These are phyloP conservation scores for Carduelis carduelis DNA, from an alignment of 2,797 vertebrate species.

Conservation along the genomic window DNA sequence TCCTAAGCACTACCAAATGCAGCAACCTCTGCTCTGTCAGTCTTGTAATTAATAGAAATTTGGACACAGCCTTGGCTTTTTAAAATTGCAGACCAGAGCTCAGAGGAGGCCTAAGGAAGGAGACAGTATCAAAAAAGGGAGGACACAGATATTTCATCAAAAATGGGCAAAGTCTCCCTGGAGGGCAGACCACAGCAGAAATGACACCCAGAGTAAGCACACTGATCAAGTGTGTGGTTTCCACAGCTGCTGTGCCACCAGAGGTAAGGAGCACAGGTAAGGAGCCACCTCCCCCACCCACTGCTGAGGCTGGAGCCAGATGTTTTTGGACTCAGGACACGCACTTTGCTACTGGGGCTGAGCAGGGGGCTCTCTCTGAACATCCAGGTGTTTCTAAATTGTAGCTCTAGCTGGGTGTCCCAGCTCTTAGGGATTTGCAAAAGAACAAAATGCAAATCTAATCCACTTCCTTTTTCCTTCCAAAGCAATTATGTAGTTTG, in stretches of 20 bases:
- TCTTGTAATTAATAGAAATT: not conserved
- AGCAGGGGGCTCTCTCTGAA: not conserved
- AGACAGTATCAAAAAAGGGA: not conserved
- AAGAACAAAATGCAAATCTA: not conserved
- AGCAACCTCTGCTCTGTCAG: not conserved
- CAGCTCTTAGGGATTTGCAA: not conserved
- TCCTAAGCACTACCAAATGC: not conserved
- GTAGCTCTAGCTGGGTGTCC: not conserved
- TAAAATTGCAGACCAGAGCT: not conserved
- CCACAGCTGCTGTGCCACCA: not conserved
- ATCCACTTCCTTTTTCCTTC: not conserved
- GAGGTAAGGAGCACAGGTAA: accelerated
- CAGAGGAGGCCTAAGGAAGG: not conserved
- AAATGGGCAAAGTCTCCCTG: not conserved
- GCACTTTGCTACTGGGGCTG: accelerated
- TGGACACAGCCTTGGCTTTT: not conserved
- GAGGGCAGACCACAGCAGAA: not conserved
- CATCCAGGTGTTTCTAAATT: not conserved
- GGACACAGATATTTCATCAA: not conserved
- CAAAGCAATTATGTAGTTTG: not conserved
- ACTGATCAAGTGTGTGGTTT: not conserved
- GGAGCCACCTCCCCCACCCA: not conserved
- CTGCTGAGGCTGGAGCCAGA: not conserved
- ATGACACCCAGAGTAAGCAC: accelerated
- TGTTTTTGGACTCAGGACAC: not conserved